Evolutionary conservation across 2,113 vertebrate genomes (phyloP), one percentile per base, ranked within the genome.

Genomic region (Laticauda laticaudata): DNA sequence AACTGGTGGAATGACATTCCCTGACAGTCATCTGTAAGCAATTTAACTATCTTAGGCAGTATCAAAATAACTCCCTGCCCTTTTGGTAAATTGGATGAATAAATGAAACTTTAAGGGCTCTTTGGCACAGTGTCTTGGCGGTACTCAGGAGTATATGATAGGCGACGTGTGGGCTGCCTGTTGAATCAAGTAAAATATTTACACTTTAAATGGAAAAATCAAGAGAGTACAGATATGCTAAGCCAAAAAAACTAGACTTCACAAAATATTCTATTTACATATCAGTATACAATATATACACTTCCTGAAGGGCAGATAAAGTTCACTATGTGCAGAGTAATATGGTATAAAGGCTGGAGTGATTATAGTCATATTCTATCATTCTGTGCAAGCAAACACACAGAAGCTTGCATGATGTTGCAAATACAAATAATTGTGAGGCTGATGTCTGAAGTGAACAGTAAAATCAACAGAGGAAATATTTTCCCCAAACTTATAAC

Each of bases 251-350:
- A 86, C 56, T 56, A 91, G 51, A 3, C 8, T 34, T 86, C 57
- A 93, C 51, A 96, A 94, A 93, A 94, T 88, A 91, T 39, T 88
- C 94, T 56, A 95, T 92, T 92, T 95, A 91, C 61, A 94, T 69
- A 90, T 91, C 34, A 29, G 20, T 90, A 54, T n/a, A 91, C 2
- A 92, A 55, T 87, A 14, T 23, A 54, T 89, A 2, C 57, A 24
- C 86, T 88, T 54, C 26, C 59, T 2, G 59, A 1, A 0, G 24
- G 10, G 55, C 9, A 91, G 92, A 55, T 64, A 92, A 92, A 55
- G 92, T 54, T 86, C 92, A 93, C 9, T 91, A 64, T 6, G 89
- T 55, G 48, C 57, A 56, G 4, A 90, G 86, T 53, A 55, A 91
- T 45, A 86, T 39, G 51, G 59, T 11, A 3, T 91, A 59, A 0